phyloP scores from a whole-genome alignment of 1,140 invertebrate genomes.

The Anagrus nilaparvatae region DNA sequence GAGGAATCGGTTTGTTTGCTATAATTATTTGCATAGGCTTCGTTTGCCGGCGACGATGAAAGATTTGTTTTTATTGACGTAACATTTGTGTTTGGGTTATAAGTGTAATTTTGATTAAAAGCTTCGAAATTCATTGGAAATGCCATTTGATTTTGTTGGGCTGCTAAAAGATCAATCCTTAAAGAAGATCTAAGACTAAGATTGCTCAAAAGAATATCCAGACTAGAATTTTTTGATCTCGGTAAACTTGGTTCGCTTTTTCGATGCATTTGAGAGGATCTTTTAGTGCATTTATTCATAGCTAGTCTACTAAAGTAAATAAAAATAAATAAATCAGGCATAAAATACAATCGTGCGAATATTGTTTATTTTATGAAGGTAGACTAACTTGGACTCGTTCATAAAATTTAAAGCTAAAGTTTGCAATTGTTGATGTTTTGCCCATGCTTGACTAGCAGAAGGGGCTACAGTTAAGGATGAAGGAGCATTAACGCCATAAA shows the following conservation, averaged over 20 bases:
- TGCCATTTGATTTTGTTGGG: conserved; percentile 21
- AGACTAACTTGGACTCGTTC: conserved; percentile 25
- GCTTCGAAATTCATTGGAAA: no score
- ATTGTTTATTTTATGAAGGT: conserved; percentile 1
- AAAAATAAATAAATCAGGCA: conserved; percentile 21
- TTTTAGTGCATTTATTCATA: conserved; percentile 14
- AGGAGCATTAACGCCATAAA: conserved; percentile 47
- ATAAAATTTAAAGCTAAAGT: conserved; percentile 22
- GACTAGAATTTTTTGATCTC: conserved; percentile 29
- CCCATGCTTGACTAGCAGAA: conserved; percentile 57
- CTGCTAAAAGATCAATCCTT: conserved; percentile 29
- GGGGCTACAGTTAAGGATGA: conserved; percentile 64
- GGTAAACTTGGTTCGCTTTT: conserved; percentile 28
- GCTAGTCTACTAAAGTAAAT: conserved; percentile 16
- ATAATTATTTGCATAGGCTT: no score
- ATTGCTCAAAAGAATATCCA: conserved; percentile 33
- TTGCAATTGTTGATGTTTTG: conserved; percentile 50
- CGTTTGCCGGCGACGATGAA: no score
- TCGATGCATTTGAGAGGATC: conserved; percentile 21
- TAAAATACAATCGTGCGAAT: neutral
- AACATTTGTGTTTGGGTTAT: no score
- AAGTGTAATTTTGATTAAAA: no score
- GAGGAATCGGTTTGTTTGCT: neutral
- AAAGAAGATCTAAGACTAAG: conserved; percentile 30
- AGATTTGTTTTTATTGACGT: no score